phyloP scores from a whole-genome alignment of 2,113 vertebrate species.

The Ceratotherium simum region DNA sequence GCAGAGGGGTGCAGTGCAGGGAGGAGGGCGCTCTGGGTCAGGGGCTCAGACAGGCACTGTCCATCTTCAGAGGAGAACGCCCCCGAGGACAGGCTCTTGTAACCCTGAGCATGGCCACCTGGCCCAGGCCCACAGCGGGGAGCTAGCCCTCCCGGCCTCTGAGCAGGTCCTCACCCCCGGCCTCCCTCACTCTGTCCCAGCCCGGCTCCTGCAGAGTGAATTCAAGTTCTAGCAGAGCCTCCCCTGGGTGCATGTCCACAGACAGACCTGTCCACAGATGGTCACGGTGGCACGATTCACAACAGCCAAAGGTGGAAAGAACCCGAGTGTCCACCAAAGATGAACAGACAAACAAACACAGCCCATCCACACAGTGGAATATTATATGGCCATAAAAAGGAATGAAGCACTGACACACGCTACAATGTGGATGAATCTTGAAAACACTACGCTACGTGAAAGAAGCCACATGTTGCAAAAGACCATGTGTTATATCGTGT shows the following conservation, averaged over 20 bases:
- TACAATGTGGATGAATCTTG: rapidly evolving
- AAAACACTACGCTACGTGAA: rapidly evolving
- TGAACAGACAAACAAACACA: too few species aligned
- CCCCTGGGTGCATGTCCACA: too few species aligned
- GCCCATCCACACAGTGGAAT: too few species aligned
- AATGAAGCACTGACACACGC: rapidly evolving
- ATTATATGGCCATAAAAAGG: not conserved
- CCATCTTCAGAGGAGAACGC: not conserved
- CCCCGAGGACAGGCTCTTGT: not conserved
- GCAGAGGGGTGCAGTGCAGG: too few species aligned
- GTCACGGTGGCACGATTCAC: rapidly evolving
- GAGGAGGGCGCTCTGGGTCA: not conserved
- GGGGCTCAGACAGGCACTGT: too few species aligned
- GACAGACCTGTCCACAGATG: not conserved
- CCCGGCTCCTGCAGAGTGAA: not conserved
- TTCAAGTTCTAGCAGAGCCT: rapidly evolving
- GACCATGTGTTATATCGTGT: rapidly evolving
- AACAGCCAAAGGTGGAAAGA: not conserved
- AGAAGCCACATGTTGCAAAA: not conserved
- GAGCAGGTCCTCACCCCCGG: not conserved
- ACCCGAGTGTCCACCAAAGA: too few species aligned
- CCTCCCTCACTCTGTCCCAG: not conserved
- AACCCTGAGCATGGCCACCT: not conserved
- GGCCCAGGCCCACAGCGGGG: not conserved
- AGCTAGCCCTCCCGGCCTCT: not conserved